Base-by-base conservation (phyloP, 2,113 vertebrate species). In the Mixornis gularis region DNA sequence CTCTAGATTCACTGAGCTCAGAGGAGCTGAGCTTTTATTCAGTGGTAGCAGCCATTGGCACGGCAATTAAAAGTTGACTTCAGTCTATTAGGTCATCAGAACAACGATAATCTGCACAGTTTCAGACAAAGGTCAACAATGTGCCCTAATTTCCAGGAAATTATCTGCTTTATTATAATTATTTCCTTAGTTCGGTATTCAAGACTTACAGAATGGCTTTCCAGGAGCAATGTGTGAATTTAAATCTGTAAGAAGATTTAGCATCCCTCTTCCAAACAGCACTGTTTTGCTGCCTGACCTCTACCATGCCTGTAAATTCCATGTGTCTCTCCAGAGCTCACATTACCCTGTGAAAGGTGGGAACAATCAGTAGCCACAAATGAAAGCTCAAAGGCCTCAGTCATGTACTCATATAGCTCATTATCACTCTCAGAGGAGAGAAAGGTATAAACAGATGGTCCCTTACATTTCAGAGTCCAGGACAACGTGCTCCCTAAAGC, bases 101-200 rank as follows among this genome's bases (percentile, higher is more conserved):
- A 95, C 74, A 94, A 49, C 18, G 38, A 78, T 63, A 87, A 30
- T 81, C 77, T 93, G 27, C 22, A 59, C 24, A 70, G 44, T 79
- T 95, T 95, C 92, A 91, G 55, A 86, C 74, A 91, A 94, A 97
- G 80, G 55, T 55, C 34, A 79, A 78, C 38, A 73, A 83, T 94
- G 72, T 59, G 66, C 44, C 89, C 59, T 90, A 69, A 94, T 94
- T 96, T 87, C 62, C 77, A 95, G 66, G 82, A 97, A 95, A 80
- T 74, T 49, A 84, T 85, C 91, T 93, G 87, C 72, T 91, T 76
- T 95, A 78, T 87, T 92, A 65, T 64, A 85, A 96, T 76, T 96
- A 93, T 92, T 96, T 93, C 95, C 87, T 84, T 65, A 81, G 84
- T 90, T 96, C 87, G 89, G 44, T 58, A 70, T 81, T 96, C 91